These are phyloP conservation scores for Manis javanica DNA, from an alignment of 2,797 vertebrate genomes.

Conservation along the genomic window DNA sequence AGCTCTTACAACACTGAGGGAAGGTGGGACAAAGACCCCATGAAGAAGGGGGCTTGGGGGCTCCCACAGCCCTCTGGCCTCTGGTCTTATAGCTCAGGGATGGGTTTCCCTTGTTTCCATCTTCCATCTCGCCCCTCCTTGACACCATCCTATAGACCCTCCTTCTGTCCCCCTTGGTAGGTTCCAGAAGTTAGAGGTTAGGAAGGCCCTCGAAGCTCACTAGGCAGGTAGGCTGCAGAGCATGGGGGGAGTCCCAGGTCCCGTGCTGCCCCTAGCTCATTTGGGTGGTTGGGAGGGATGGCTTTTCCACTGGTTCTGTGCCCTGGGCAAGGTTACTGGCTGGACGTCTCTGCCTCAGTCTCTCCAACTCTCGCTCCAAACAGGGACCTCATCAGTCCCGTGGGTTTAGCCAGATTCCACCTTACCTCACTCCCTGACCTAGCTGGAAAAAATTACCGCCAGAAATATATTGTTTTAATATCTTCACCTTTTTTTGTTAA, in stretches of 20 bases:
- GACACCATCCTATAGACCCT: neutral
- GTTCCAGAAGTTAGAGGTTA: conserved; percentile 5
- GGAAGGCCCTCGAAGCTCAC: neutral
- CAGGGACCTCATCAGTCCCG: neutral
- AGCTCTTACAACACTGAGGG: neutral
- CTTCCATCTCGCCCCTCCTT: neutral
- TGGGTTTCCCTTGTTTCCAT: neutral
- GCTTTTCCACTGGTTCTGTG: neutral
- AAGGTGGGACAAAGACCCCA: neutral
- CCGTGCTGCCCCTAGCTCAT: neutral
- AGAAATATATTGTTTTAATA: conserved; percentile 31
- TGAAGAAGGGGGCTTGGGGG: neutral
- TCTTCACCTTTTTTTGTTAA: neutral
- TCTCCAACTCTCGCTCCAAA: conserved; percentile 38
- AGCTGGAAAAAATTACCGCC: neutral
- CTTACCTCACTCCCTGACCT: neutral
- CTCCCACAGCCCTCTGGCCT: neutral
- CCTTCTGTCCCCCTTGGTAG: neutral
- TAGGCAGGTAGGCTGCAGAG: neutral
- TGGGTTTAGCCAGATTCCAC: neutral
- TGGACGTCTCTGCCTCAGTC: conserved; percentile 28
- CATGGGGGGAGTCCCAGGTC: neutral
- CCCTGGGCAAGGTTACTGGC: neutral
- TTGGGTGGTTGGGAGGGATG: neutral
- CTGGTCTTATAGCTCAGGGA: neutral